Evolutionary conservation across 2,113 vertebrate species (phyloP).

Genomic region (Sakesphorus luctuosus): DNA sequence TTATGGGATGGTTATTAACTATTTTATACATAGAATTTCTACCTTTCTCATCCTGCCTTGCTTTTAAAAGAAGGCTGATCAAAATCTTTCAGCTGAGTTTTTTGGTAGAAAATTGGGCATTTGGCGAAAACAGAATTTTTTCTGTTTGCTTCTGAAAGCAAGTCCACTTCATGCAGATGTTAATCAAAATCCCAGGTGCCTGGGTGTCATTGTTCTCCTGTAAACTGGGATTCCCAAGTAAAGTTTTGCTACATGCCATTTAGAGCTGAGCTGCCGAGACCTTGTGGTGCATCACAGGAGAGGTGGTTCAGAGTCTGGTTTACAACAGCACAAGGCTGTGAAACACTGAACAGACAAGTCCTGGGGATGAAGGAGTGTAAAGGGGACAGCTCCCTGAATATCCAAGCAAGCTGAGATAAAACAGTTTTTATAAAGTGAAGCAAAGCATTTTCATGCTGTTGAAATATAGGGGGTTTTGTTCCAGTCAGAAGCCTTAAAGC

Average conservation of each 20-base stretch:
- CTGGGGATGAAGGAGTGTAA: neutral
- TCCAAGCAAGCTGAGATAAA: neutral
- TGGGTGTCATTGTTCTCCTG: neutral
- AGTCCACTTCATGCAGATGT: neutral
- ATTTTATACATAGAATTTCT: neutral
- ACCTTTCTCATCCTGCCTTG: neutral
- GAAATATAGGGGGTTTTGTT: neutral
- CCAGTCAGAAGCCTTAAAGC: neutral
- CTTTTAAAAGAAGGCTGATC: neutral
- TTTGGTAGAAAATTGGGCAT: rapidly evolving
- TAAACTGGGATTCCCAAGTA: neutral
- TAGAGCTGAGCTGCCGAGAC: neutral
- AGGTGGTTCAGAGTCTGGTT: neutral
- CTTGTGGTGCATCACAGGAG: rapidly evolving
- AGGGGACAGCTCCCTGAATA: neutral
- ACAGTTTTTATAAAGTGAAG: neutral
- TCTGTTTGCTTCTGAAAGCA: neutral
- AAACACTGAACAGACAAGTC: neutral
- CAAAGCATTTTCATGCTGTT: neutral
- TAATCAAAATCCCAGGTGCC: rapidly evolving
- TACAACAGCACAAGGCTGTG: rapidly evolving
- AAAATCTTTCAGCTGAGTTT: neutral
- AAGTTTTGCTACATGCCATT: rapidly evolving
- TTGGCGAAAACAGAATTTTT: neutral
- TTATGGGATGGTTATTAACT: neutral